Conservation (phyloP, 2,113 vertebrate species). For the Pedionomus torquatus region DNA sequence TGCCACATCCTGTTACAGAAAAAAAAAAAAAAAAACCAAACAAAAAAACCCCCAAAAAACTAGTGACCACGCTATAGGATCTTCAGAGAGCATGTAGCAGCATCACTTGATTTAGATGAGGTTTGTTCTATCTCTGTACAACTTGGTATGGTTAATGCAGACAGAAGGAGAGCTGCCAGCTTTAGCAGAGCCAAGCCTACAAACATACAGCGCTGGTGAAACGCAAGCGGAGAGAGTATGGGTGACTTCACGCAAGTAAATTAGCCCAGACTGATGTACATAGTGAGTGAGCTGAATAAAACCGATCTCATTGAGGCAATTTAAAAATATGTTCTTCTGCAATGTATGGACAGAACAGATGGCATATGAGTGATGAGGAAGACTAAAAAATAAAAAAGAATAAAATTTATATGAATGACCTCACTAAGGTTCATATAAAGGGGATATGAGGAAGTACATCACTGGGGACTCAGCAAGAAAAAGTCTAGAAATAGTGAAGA, state of each 20-base stretch:
- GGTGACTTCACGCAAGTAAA: not conserved
- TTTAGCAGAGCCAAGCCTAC: not conserved
- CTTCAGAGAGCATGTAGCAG: not conserved
- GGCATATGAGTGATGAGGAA: not conserved
- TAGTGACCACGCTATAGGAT: accelerated
- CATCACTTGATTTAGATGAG: not conserved
- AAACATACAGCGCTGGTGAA: not conserved
- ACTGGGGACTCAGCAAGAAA: not conserved
- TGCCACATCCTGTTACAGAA: not conserved
- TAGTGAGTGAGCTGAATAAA: slow-evolving; percentile 6
- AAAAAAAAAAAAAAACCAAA: no score
- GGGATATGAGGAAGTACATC: not conserved
- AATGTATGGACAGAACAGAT: not conserved
- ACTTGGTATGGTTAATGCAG: not conserved
- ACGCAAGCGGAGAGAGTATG: not conserved
- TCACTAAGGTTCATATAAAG: not conserved
- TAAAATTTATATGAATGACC: not conserved
- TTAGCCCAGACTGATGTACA: not conserved
- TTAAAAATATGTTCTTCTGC: not conserved
- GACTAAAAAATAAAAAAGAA: not conserved
- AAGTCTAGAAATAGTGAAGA: not conserved
- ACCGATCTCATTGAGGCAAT: not conserved
- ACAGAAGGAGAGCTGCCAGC: not conserved
- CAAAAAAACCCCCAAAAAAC: no score
- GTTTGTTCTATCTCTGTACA: not conserved